phyloP scores from a whole-genome alignment of 64 coral and sea anemone genomes.

The Pocillopora damicornis region DNA sequence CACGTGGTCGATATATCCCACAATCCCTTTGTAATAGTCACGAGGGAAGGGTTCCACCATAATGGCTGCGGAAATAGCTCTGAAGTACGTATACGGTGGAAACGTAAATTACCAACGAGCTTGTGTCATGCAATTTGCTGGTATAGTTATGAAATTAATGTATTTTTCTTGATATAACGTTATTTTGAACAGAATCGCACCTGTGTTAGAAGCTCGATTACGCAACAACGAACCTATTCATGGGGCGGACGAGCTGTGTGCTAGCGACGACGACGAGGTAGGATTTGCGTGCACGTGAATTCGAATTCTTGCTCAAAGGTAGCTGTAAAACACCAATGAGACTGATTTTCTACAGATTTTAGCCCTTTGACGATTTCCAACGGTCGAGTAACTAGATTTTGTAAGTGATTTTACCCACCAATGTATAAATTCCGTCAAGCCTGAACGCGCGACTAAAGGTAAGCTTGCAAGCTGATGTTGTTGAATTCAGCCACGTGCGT shows the following conservation, averaged over 20 bases:
- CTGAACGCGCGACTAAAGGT: too few species aligned
- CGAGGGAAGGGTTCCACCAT: not conserved
- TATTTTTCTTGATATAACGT: too few species aligned
- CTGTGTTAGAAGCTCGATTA: not conserved
- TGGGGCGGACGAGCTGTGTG: not conserved
- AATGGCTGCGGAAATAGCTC: conserved; percentile 20
- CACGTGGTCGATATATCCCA: conserved; percentile 23
- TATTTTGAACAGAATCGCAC: conserved; percentile 26
- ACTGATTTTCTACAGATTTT: too few species aligned
- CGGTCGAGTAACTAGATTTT: too few species aligned
- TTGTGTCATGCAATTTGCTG: not conserved
- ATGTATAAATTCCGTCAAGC: too few species aligned
- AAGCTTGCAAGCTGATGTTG: too few species aligned
- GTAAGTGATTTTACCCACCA: too few species aligned
- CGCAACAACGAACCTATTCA: not conserved
- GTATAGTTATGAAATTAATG: not conserved
- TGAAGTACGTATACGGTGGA: not conserved
- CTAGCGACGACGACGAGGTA: conserved; percentile 10
- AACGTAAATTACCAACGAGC: not conserved
- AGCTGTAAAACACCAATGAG: not conserved
- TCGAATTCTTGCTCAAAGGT: not conserved
- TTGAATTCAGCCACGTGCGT: too few species aligned
- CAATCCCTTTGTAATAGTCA: not conserved
- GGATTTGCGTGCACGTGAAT: not conserved
- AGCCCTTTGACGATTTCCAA: too few species aligned